These are phyloP conservation scores for Pelobates fuscus DNA, from an alignment of 2,113 vertebrate genomes.

Conservation along the genomic window DNA sequence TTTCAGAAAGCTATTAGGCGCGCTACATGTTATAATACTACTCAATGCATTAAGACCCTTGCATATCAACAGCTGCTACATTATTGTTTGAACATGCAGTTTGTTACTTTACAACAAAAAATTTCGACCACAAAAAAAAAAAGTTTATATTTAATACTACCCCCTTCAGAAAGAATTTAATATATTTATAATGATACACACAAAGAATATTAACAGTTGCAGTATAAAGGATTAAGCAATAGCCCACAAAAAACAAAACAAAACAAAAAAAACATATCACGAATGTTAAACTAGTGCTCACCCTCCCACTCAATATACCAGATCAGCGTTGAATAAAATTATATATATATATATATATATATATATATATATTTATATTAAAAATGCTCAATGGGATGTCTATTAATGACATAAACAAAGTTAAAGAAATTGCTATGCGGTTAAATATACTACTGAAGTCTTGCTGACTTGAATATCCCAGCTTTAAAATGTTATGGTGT, in stretches of 20 bases:
- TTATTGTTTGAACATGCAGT: constrained; percentile 60
- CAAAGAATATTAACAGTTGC: too few species aligned
- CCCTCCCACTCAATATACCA: too few species aligned
- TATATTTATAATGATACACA: constrained; percentile 6
- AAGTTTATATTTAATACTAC: background rate
- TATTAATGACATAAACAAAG: constrained; percentile 39
- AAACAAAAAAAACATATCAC: too few species aligned
- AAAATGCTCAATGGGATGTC: constrained; percentile 30
- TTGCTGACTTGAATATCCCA: constrained; percentile 40
- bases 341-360: too few species aligned
- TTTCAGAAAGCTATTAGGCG: constrained; percentile 44
- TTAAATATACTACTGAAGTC: constrained; percentile 44
- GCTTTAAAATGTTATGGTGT: constrained; percentile 18
- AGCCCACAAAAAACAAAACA: too few species aligned
- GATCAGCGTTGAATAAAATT: background rate
- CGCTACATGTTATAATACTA: constrained; percentile 56
- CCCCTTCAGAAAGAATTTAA: background rate
- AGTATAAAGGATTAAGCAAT: too few species aligned
- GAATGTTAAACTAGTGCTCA: too few species aligned
- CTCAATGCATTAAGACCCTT: constrained; percentile 63
- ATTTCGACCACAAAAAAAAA: background rate
- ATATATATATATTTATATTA: too few species aligned
- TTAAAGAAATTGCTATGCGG: constrained; percentile 42
- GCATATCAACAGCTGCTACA: constrained; percentile 67
- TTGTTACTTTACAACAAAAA: constrained; percentile 35